phyloP scores from a whole-genome alignment of 2,888 invertebrate species.

The Teleiodes luculella region DNA sequence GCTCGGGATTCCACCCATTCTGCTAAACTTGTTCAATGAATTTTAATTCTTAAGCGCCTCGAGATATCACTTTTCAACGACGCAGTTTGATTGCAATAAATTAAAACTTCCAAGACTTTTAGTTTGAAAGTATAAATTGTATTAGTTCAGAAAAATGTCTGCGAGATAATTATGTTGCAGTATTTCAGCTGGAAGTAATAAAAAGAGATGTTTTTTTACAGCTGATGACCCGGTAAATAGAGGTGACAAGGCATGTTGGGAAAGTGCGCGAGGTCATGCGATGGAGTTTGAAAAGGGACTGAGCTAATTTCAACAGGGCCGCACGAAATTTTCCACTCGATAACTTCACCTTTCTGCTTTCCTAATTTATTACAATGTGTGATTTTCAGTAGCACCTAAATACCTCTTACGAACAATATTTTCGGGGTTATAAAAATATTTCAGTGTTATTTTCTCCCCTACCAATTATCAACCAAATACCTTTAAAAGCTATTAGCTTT shows the following conservation, averaged over 20 bases:
- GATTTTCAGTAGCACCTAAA: slow-evolving; percentile 9
- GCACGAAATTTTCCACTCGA: slow-evolving; percentile 39
- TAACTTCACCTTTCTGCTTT: slow-evolving; percentile 28
- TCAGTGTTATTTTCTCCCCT: neutral
- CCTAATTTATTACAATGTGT: slow-evolving; percentile 25
- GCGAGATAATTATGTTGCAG: neutral
- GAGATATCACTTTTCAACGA: neutral
- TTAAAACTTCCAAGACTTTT: slow-evolving; percentile 7
- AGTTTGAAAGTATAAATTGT: slow-evolving; percentile 1
- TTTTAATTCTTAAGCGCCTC: neutral
- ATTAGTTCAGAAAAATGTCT: neutral
- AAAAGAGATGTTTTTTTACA: neutral
- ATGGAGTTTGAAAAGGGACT: slow-evolving; percentile 19
- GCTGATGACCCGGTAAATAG: slow-evolving; percentile 15
- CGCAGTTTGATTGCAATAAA: slow-evolving; percentile 7
- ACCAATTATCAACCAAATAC: neutral
- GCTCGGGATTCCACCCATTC: slow-evolving; percentile 21
- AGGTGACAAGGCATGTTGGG: slow-evolving; percentile 16
- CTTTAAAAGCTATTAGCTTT: neutral
- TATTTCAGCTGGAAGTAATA: neutral
- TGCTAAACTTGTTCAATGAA: slow-evolving; percentile 4
- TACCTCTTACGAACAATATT: neutral
- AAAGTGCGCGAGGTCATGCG: slow-evolving; percentile 20
- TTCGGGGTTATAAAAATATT: neutral
- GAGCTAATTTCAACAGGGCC: slow-evolving; percentile 29